A percentile compares a stretch with the other conserved stretches of the same genome.
Conservation (phyloP, 2,888 invertebrate genomes). For the Drosophila glabriapex region DNA sequence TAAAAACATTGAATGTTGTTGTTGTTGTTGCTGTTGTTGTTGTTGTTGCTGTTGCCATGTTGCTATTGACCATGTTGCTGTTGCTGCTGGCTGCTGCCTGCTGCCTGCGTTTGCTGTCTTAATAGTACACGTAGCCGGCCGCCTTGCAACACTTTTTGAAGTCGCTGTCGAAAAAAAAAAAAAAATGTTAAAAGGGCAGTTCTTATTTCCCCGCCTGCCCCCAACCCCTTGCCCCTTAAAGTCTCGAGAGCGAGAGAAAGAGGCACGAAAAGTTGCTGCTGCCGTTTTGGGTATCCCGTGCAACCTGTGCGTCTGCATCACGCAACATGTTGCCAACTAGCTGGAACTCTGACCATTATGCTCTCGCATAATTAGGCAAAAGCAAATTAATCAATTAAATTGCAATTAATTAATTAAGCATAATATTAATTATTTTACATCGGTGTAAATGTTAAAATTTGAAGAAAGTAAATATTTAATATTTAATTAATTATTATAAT, state of each 20-base stretch:
- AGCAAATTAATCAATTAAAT: background rate
- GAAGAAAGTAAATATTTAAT: too few species aligned
- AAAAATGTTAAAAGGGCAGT: conserved; percentile 16
- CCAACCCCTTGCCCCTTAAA: background rate
- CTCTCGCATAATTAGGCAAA: background rate
- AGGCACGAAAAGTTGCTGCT: background rate
- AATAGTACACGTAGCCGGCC: conserved; percentile 61
- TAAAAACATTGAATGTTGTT: conserved; percentile 62
- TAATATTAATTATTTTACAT: too few species aligned
- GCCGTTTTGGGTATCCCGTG: conserved; percentile 13
- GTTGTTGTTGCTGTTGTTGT: conserved; percentile 45
- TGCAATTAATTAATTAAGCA: background rate
- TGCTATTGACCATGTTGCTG: conserved; percentile 47
- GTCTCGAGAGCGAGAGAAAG: background rate
- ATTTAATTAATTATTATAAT: background rate
- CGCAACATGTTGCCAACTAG: conserved; percentile 32
- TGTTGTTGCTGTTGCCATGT: conserved; percentile 27
- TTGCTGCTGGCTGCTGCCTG: conserved; percentile 58
- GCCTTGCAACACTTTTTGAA: conserved; percentile 65
- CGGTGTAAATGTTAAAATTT: too few species aligned
- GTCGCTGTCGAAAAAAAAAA: conserved; percentile 7
- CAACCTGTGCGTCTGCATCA: conserved; percentile 22
- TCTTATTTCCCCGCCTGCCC: background rate
- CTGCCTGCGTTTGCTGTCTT: conserved; percentile 63
- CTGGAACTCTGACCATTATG: background rate